These are phyloP conservation scores for Cladopsammia gracilis DNA, from an alignment of 64 coral and sea anemone genomes.

Conservation along the genomic window DNA sequence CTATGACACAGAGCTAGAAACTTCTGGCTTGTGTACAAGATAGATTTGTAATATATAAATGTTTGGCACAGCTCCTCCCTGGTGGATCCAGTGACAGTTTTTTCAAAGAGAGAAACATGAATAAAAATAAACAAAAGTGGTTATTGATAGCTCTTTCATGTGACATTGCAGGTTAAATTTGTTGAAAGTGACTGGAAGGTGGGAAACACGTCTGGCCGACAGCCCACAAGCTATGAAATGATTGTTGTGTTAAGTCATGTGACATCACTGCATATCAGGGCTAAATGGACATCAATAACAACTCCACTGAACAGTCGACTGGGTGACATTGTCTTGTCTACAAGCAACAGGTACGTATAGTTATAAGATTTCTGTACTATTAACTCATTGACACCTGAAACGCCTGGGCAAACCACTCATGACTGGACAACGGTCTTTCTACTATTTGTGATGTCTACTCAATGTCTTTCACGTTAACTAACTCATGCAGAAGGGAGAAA, in stretches of 20 bases:
- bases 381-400: too few species aligned
- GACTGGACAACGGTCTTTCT: too few species aligned
- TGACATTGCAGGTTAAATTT: conserved; percentile 49
- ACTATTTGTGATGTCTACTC: too few species aligned
- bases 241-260: conserved; percentile 78
- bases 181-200: conserved; percentile 74
- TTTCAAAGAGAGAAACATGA: neutral
- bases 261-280: conserved; percentile 78
- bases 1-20: too few species aligned
- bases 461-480: too few species aligned
- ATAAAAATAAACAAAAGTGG: neutral
- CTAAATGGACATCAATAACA: conserved; percentile 80
- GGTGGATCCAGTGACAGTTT: too few species aligned
- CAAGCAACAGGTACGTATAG: neutral
- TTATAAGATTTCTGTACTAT: too few species aligned
- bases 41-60: too few species aligned
- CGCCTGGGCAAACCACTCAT: too few species aligned
- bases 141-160: neutral
- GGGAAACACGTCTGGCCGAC: conserved; percentile 67
- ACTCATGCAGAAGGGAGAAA: too few species aligned
- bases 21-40: too few species aligned
- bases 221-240: conserved; percentile 77
- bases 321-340: conserved; percentile 45
- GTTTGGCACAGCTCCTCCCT: too few species aligned
- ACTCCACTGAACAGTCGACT: neutral